phyloP scores from a whole-genome alignment of 2,888 invertebrate genomes.

The Strigamia maritima region DNA sequence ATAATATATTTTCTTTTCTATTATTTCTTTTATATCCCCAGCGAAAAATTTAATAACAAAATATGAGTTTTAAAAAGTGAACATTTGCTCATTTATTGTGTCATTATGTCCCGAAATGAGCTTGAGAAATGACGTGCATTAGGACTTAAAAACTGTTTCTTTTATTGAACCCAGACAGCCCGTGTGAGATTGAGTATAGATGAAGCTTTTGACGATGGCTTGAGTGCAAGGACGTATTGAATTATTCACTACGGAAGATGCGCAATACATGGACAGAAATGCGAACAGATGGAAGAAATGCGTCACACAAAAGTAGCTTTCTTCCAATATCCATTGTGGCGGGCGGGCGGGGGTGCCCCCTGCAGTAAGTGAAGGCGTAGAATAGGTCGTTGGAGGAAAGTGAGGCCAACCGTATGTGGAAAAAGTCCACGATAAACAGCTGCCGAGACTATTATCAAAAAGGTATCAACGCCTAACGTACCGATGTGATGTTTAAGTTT shows the following conservation, averaged over 20 bases:
- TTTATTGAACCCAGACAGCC: background rate
- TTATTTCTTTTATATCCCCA: background rate
- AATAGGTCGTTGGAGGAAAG: background rate
- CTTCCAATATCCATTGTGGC: background rate
- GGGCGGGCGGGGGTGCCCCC: too few species aligned
- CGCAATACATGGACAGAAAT: constrained; percentile 3
- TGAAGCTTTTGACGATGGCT: constrained; percentile 24
- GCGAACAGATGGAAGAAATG: constrained; percentile 19
- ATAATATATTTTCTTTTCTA: too few species aligned
- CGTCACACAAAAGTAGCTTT: constrained; percentile 21
- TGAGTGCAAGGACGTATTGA: constrained; percentile 9
- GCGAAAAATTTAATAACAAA: background rate
- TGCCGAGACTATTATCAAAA: background rate
- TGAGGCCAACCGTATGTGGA: background rate
- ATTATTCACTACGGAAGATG: constrained; percentile 24
- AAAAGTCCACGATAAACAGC: background rate
- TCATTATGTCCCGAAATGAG: background rate
- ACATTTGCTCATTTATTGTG: constrained; percentile 5
- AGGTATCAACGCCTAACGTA: background rate
- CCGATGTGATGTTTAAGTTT: too few species aligned
- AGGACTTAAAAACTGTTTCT: background rate
- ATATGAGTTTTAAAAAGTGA: background rate
- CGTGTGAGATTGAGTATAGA: constrained; percentile 12
- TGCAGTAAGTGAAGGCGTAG: background rate
- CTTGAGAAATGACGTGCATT: background rate